phyloP scores from a whole-genome alignment of 2,888 invertebrate genomes.

The Nemotelus pantherinus region DNA sequence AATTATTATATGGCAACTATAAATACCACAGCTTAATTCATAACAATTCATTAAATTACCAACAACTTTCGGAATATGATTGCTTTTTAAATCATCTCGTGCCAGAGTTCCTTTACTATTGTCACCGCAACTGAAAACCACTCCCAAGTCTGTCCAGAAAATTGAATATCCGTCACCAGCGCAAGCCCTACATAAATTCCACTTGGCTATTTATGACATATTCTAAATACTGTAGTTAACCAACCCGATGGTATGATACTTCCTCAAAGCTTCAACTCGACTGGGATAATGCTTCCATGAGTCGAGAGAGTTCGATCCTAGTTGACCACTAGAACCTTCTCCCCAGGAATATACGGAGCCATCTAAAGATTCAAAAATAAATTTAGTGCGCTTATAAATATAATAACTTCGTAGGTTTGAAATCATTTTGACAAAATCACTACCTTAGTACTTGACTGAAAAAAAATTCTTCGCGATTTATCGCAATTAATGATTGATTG shows the following conservation, averaged over 20 bases:
- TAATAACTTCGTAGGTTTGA: neutral
- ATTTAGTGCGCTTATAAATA: neutral
- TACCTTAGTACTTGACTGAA: neutral
- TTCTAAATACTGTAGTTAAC: neutral
- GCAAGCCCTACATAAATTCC: slow-evolving; percentile 65
- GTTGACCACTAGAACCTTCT: slow-evolving; percentile 72
- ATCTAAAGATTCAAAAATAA: slow-evolving; percentile 61
- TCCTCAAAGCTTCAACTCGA: slow-evolving; percentile 70
- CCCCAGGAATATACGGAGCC: slow-evolving; percentile 76
- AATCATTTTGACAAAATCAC: neutral
- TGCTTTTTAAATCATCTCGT: slow-evolving; percentile 69
- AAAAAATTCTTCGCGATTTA: too few relatives aligned
- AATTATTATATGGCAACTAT: too few relatives aligned
- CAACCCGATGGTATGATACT: slow-evolving; percentile 69
- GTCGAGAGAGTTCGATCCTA: slow-evolving; percentile 69
- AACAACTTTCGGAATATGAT: slow-evolving; percentile 69
- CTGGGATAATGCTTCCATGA: slow-evolving; percentile 69
- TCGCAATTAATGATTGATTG: too few relatives aligned
- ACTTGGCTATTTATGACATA: neutral
- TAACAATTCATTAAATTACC: slow-evolving; percentile 56
- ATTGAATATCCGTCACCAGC: slow-evolving; percentile 75
- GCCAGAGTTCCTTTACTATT: slow-evolving; percentile 73
- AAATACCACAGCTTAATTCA: slow-evolving; percentile 35
- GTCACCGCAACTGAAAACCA: slow-evolving; percentile 75
- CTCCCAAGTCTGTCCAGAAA: slow-evolving; percentile 74